Base-by-base conservation (phyloP, 1,140 invertebrate genomes). In the Adelges cooleyi region DNA sequence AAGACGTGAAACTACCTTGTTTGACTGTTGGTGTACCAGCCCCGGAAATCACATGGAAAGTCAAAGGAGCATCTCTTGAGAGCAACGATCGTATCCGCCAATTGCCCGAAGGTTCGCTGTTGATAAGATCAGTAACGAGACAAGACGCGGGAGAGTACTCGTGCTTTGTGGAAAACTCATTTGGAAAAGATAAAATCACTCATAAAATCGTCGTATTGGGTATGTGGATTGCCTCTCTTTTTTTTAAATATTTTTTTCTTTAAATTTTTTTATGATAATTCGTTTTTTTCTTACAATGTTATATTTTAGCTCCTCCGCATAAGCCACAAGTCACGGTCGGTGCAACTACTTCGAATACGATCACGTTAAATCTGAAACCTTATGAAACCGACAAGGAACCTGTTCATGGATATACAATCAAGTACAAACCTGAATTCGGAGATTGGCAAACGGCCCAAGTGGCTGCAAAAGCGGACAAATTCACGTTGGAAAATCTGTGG, bases 351-450 rank as follows among this genome's bases (percentile, higher is more conserved):
- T 92, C 89, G 0, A 90, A 87, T 65, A 87, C 82, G 53, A 81
- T 92, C 68, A 85, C 85, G 1, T 83, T 92, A 67, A 87, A 87
- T 71, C 75, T 92, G 53, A 85, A 86, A 72, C 84, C 87, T 10
- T 85, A 87, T 69, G 80, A 85, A 25, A 80, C 79, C 40, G 86
- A 89, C 68, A 83, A 80, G 27, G 85, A 86, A 44, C 86, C 86
- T 11, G 81, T 89, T 67, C 86, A 89, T 67, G 90, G 90, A 0
- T 91, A 92, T 73, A 92, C 89, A n/a, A 82, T 94, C 67, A 87
- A 91, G 72, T 94, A 91, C 77, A 93, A 93, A 74, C 88, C 86
- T 25, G 92, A 93, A 77, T 93, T 91, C 71, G 90, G 90, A 25
- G 90, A 94, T 71, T 92, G 89, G 90, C 88, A 92, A 76, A 89